phyloP scores from a whole-genome alignment of 2,888 invertebrate species.

The Vannuccia rotundouncinata region DNA sequence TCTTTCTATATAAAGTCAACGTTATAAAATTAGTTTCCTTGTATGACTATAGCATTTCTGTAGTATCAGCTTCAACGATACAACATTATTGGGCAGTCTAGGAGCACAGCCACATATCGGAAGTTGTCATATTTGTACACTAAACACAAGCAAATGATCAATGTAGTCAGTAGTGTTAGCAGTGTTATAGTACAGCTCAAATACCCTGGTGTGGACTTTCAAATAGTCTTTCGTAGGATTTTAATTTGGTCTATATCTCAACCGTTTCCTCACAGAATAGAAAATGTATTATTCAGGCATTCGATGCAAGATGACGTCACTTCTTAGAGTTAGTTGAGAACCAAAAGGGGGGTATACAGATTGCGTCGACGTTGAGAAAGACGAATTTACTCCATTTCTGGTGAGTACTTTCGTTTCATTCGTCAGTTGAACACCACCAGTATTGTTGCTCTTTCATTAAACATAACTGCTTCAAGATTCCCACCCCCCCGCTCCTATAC shows the following conservation, averaged over 20 bases:
- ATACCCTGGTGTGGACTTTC: neutral
- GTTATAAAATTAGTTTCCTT: too few relatives aligned
- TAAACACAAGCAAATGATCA: neutral
- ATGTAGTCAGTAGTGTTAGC: neutral
- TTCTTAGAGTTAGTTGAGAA: neutral
- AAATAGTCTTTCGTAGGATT: neutral
- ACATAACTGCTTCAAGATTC: neutral
- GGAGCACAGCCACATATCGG: too few relatives aligned
- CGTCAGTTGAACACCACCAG: too few relatives aligned
- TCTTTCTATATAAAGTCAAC: too few relatives aligned
- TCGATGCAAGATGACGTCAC: neutral
- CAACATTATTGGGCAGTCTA: neutral
- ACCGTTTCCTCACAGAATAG: neutral
- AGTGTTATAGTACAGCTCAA: neutral
- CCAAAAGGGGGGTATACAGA: neutral
- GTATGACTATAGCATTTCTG: too few relatives aligned
- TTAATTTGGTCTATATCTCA: neutral
- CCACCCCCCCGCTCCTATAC: neutral
- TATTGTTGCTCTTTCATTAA: neutral
- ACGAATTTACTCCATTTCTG: neutral
- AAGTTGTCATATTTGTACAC: neutral
- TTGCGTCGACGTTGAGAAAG: neutral
- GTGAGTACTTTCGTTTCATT: too few relatives aligned
- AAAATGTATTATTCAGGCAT: constrained; percentile 13
- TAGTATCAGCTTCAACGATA: too few relatives aligned